These are phyloP conservation scores for Gobio gobio DNA, from an alignment of 2,113 vertebrate genomes.

Conservation along the genomic window DNA sequence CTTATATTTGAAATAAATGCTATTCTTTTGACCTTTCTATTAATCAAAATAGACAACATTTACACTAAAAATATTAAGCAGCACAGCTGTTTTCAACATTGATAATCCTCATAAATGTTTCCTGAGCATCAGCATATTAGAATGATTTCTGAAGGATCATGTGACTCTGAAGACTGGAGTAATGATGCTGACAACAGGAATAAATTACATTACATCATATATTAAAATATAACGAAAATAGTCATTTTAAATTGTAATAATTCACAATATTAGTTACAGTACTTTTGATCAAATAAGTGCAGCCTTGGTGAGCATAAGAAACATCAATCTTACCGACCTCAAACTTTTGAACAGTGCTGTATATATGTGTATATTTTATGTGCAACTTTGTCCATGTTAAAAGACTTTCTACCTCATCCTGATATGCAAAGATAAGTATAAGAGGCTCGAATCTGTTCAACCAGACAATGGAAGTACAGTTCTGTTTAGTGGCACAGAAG, in stretches of 20 bases:
- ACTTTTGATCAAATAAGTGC: neutral
- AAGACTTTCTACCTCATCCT: neutral
- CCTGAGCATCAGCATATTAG: neutral
- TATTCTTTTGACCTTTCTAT: neutral
- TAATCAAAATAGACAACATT: neutral
- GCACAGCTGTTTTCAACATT: neutral
- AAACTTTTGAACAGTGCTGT: too few species aligned
- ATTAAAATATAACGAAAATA: neutral
- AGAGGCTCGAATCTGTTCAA: neutral
- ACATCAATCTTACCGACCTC: too few species aligned
- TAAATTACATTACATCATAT: neutral
- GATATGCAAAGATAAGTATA: neutral
- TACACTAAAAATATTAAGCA: neutral
- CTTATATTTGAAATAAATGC: neutral
- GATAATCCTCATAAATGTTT: neutral
- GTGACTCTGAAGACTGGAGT: neutral
- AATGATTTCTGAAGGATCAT: neutral
- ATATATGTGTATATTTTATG: too few species aligned
- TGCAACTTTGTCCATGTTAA: neutral
- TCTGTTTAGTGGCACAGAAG: neutral
- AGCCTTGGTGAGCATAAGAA: neutral
- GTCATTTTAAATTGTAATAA: neutral
- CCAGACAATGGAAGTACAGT: neutral
- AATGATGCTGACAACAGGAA: neutral
- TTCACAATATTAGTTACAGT: neutral